These are phyloP conservation scores for Kudoa iwatai DNA, from an alignment of 30 jellyfish, hydroid and myxozoan genomes.

Conservation along the genomic window DNA sequence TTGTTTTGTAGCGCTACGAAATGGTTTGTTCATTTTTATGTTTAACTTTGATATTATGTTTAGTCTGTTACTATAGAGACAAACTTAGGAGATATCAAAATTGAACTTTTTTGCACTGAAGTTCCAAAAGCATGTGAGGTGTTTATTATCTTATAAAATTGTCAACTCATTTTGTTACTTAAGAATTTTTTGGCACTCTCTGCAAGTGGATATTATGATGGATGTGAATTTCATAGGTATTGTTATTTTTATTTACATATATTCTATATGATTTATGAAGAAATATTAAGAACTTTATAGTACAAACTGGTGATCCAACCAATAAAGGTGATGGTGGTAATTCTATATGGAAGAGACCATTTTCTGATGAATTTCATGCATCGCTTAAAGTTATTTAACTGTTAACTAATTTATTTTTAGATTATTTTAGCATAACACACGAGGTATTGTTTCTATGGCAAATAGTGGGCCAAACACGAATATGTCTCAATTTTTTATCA, in stretches of 20 bases:
- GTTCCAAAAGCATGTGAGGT: constrained; percentile 67
- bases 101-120: constrained; percentile 46
- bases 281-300: constrained; percentile 49
- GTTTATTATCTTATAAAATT: no score
- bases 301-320: constrained; percentile 81
- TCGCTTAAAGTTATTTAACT: constrained; percentile 9
- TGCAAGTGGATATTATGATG: constrained; percentile 46
- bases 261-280: no score
- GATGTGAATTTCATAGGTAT: constrained; percentile 48
- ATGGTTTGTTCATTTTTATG: no score
- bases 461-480: constrained; percentile 72
- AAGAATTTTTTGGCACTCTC: constrained; percentile 59
- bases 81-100: constrained; percentile 41
- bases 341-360: constrained; percentile 57
- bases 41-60: no score
- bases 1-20: no score
- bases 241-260: neutral
- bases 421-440: constrained; percentile 24
- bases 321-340: constrained; percentile 81
- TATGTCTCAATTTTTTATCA: constrained; percentile 42
- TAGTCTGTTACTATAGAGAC: constrained; percentile 64
- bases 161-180: no score
- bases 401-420: no score
- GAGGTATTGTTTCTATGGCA: constrained; percentile 88
- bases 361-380: constrained; percentile 54